Conservation (phyloP, 2,888 invertebrate species). For the Andrena flavipes region DNA sequence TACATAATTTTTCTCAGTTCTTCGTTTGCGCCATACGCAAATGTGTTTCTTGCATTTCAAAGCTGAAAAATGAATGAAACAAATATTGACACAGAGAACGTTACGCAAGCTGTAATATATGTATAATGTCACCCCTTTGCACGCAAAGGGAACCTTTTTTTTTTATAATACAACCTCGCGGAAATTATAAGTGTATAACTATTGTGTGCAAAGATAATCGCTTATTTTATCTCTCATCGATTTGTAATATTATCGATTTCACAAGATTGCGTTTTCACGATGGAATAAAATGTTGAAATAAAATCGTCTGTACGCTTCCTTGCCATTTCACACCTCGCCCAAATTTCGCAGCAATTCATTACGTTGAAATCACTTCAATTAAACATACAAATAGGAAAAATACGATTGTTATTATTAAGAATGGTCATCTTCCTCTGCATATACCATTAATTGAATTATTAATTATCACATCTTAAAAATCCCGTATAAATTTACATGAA, state of each 20-base stretch:
- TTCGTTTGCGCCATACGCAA: no score
- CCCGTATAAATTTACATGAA: no score
- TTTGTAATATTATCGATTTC: constrained; percentile 24
- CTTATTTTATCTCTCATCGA: constrained; percentile 9
- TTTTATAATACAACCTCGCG: background rate
- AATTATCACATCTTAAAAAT: no score
- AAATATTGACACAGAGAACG: no score
- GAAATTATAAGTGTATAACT: constrained; percentile 8
- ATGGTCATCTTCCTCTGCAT: no score
- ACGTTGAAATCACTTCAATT: background rate
- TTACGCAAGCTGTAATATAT: no score
- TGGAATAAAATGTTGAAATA: background rate
- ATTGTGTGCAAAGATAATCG: constrained; percentile 1
- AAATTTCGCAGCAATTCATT: background rate
- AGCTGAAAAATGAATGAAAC: no score
- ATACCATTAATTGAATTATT: no score
- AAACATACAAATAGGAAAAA: background rate
- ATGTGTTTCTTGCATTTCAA: no score
- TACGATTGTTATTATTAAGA: no score
- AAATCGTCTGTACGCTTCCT: background rate
- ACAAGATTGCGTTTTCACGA: background rate
- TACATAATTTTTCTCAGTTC: no score
- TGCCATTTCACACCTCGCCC: background rate
- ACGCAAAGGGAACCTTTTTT: background rate
- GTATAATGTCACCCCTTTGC: no score